Percentiles rank a stretch among this genome's conserved stretches.
Conservation (phyloP, 1,140 invertebrate species). For the Ylistrum balloti region DNA sequence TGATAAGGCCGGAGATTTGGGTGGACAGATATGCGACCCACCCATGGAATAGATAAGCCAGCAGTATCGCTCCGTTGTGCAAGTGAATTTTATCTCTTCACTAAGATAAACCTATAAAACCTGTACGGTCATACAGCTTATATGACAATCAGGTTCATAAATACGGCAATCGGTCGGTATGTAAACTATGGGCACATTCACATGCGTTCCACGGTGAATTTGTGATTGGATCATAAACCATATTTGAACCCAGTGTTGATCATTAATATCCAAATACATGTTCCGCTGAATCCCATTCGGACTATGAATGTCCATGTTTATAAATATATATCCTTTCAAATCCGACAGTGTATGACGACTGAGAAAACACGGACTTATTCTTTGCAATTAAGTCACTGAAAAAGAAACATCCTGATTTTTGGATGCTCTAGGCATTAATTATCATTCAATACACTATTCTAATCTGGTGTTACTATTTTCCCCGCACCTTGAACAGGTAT, state of each 20-base stretch:
- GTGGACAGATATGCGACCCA: slow-evolving; percentile 37
- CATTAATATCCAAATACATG: not conserved
- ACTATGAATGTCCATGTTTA: no score
- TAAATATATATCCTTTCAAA: no score
- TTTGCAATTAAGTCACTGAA: no score
- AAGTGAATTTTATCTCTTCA: slow-evolving; percentile 40
- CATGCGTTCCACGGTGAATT: not conserved
- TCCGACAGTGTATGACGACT: no score
- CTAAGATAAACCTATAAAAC: slow-evolving; percentile 31
- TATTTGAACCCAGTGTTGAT: not conserved
- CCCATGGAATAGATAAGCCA: slow-evolving; percentile 33
- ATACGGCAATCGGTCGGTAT: slow-evolving; percentile 31
- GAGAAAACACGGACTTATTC: no score
- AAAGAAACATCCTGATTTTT: no score
- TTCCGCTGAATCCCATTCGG: no score
- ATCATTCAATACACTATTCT: no score
- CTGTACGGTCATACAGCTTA: slow-evolving; percentile 33
- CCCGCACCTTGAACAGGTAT: no score
- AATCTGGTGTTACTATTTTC: no score
- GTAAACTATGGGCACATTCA: not conserved
- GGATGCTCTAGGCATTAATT: no score
- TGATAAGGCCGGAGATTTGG: slow-evolving; percentile 14
- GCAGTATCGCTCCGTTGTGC: slow-evolving; percentile 23
- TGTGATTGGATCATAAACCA: not conserved
- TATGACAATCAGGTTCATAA: slow-evolving; percentile 21